Evolutionary conservation across 2,888 invertebrate species (phyloP).

Genomic region (Dendrolimus pini): DNA sequence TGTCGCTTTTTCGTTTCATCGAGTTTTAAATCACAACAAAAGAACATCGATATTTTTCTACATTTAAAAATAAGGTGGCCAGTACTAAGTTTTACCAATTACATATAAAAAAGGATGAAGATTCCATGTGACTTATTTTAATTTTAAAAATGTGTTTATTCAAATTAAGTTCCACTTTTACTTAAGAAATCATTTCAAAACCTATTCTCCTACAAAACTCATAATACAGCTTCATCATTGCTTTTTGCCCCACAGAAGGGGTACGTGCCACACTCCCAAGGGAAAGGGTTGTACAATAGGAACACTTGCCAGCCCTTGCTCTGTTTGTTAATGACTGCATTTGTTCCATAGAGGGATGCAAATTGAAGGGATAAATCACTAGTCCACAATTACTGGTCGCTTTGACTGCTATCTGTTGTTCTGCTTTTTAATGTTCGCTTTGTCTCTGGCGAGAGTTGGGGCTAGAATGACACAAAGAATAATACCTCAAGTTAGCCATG

Average conservation of each 20-base stretch:
- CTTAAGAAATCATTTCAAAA: background rate
- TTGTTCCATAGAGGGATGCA: constrained; percentile 17
- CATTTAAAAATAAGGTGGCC: no score
- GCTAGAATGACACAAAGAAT: no score
- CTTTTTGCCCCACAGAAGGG: constrained; percentile 11
- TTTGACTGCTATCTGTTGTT: background rate
- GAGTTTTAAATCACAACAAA: no score
- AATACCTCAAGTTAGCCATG: no score
- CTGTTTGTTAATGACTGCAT: constrained; percentile 21
- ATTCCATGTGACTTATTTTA: no score
- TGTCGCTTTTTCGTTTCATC: no score
- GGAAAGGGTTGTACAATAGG: constrained; percentile 31
- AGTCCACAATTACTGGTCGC: background rate
- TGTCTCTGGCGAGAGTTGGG: background rate
- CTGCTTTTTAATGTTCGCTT: background rate
- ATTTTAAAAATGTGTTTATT: no score
- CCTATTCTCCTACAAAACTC: background rate
- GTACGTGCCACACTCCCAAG: constrained; percentile 30
- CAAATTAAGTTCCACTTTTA: no score
- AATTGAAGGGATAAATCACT: constrained; percentile 9
- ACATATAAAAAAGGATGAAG: no score
- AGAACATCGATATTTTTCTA: no score
- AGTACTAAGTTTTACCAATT: no score
- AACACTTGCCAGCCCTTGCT: constrained; percentile 24
- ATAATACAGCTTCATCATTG: background rate